phyloP scores from a whole-genome alignment of 2,888 invertebrate species.

The Epinotia brunnichana region DNA sequence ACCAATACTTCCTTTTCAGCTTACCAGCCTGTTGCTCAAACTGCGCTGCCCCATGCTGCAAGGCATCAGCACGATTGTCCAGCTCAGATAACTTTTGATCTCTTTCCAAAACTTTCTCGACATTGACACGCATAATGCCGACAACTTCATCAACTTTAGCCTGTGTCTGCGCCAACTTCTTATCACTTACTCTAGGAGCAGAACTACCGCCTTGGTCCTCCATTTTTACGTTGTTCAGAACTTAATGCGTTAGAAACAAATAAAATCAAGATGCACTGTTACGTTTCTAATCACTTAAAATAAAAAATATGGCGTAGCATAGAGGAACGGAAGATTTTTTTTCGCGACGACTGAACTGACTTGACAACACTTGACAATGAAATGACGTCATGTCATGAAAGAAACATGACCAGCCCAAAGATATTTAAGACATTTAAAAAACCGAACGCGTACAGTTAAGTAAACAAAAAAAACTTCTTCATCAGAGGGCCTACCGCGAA shows the following conservation, averaged over 20 bases:
- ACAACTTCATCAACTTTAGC: constrained; percentile 87
- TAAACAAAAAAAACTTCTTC: too few species aligned
- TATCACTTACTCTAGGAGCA: constrained; percentile 78
- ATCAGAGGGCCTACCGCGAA: too few species aligned
- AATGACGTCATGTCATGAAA: constrained; percentile 56
- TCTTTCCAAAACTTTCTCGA: constrained; percentile 97
- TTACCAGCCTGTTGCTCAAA: constrained; percentile 98
- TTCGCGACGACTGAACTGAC: background rate
- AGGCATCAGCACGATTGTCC: constrained; percentile 97
- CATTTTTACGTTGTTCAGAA: constrained; percentile 59
- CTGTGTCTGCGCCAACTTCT: constrained; percentile 81
- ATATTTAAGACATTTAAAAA: constrained; percentile 16
- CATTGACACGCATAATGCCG: constrained; percentile 98
- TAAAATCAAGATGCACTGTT: constrained; percentile 2
- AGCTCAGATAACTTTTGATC: constrained; percentile 97
- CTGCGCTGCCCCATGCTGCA: constrained; percentile 96
- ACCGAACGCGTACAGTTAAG: background rate
- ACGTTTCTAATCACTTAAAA: constrained; percentile 36
- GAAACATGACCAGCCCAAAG: constrained; percentile 37
- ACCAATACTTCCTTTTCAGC: constrained; percentile 98
- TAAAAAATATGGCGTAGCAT: constrained; percentile 59
- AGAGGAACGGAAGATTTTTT: constrained; percentile 46
- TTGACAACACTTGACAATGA: constrained; percentile 54
- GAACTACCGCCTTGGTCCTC: constrained; percentile 81
- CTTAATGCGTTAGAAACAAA: constrained; percentile 12